Percentiles rank a stretch among this genome's conserved stretches.
Evolutionary conservation across 2,797 vertebrate genomes (phyloP).

Genomic region (Sebastes taczanowskii): DNA sequence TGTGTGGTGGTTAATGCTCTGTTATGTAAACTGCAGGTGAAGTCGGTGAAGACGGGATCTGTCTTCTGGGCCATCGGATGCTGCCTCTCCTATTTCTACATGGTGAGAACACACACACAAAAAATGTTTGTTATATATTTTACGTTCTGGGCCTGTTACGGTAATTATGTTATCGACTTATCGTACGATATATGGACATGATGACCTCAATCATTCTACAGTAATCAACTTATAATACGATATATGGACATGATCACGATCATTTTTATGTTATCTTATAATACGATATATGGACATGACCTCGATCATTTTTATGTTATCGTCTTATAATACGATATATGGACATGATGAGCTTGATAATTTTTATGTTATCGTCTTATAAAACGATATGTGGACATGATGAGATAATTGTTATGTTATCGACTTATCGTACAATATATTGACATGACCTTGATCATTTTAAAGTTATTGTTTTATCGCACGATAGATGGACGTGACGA

Average conservation of each 20-base stretch:
- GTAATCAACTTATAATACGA: neutral
- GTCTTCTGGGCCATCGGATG: constrained; percentile 99
- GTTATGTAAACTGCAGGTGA: constrained; percentile 83
- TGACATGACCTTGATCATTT: neutral
- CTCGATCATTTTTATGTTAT: too few relatives aligned
- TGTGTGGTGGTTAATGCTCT: constrained; percentile 6
- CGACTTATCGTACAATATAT: neutral
- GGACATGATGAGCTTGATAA: too few relatives aligned
- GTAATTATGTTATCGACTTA: neutral
- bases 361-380: too few relatives aligned
- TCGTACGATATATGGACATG: neutral
- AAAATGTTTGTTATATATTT: neutral
- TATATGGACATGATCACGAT: too few relatives aligned
- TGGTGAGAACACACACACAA: constrained; percentile 85
- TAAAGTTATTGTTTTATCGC: too few relatives aligned
- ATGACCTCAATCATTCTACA: neutral
- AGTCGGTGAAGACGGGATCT: constrained; percentile 97
- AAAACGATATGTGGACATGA: too few relatives aligned
- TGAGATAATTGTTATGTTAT: too few relatives aligned
- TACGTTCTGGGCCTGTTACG: neutral
- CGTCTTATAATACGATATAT: neutral
- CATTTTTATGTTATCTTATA: too few relatives aligned
- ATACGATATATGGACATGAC: neutral
- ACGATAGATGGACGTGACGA: too few relatives aligned
- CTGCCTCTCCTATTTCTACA: constrained; percentile 98